These are phyloP conservation scores for Argyresthia albistria DNA, from an alignment of 2,888 invertebrate species.

Conservation along the genomic window DNA sequence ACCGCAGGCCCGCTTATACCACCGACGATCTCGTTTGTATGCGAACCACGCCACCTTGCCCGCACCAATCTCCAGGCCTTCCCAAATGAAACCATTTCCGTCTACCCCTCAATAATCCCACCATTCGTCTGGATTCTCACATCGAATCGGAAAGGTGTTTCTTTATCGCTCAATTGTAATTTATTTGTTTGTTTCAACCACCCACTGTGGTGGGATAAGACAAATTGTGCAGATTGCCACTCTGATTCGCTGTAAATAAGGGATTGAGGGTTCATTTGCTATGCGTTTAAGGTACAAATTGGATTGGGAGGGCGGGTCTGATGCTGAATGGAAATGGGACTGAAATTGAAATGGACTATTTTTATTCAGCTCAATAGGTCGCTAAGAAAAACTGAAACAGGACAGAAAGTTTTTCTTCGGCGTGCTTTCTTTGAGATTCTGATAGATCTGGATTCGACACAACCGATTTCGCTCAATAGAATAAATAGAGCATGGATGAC, in stretches of 20 bases:
- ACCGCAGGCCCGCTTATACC: too few species aligned
- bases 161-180: slow-evolving; percentile 56
- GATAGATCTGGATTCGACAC: too few species aligned
- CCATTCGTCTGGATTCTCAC: slow-evolving; percentile 32
- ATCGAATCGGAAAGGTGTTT: slow-evolving; percentile 32
- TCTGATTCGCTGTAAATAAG: slow-evolving; percentile 3
- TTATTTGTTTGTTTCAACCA: slow-evolving; percentile 35
- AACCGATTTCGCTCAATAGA: too few species aligned
- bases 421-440: too few species aligned
- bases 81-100: slow-evolving; percentile 27
- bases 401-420: too few species aligned
- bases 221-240: slow-evolving; percentile 35
- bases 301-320: background rate
- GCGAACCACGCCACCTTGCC: slow-evolving; percentile 15
- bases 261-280: background rate
- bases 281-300: background rate
- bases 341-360: too few species aligned
- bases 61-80: slow-evolving; percentile 18
- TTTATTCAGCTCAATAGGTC: too few species aligned
- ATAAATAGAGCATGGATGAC: too few species aligned
- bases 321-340: too few species aligned
- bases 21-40: slow-evolving; percentile 18
- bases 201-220: slow-evolving; percentile 25
- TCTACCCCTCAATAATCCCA: slow-evolving; percentile 23
- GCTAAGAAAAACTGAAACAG: too few species aligned